Base-by-base conservation (phyloP, 2,888 invertebrate genomes). In the Eueremaeus valkanovi region DNA sequence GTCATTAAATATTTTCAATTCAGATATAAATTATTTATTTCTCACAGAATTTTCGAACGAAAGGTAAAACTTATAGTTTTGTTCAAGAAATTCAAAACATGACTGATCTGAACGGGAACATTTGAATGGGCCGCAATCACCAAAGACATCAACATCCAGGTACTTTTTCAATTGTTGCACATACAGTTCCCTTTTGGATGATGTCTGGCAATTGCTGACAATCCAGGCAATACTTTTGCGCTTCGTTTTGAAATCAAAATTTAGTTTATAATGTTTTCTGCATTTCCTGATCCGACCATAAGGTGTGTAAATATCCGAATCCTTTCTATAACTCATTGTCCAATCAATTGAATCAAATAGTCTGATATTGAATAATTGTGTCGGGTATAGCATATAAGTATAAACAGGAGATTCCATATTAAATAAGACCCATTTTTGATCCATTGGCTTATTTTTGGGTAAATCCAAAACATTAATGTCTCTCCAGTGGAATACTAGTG, bases 401-500 rank as follows among this genome's bases (percentile, higher is more conserved):
- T 75, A 9, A 2, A 16, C 29, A 1, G 75, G 75, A 8, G 75
- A n/a, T n/a, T 75, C 75, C 51, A 75, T 45, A 36, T 72, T 75
- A n/a, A 49, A 70, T 9, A 75, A 36, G 3, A 33, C 49, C 70
- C 72, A 75, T 42, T 31, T 42, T 21, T 75, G 75, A 72, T 42
- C 33, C 6, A 13, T 2, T 18, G 18, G 16, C 9, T 24, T 33
- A 3, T 9, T 3, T 29, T 0, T n/a, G 13, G 75, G 75, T 13
- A 72, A 13, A 40, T 75, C 75, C 6, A 6, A 40, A 21, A 29
- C 11, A 40, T 75, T 16, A 13, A 75, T 31, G 24, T 75, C 75
- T 45, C 75, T 33, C 75, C 75, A 75, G 36, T 75, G 75, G 40
- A 75, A 75, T 9, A 75, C 27, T 21, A 75, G 3, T 21, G 21